These are phyloP conservation scores for Archilochus colubris DNA, from an alignment of 2,113 vertebrate species.

Conservation along the genomic window DNA sequence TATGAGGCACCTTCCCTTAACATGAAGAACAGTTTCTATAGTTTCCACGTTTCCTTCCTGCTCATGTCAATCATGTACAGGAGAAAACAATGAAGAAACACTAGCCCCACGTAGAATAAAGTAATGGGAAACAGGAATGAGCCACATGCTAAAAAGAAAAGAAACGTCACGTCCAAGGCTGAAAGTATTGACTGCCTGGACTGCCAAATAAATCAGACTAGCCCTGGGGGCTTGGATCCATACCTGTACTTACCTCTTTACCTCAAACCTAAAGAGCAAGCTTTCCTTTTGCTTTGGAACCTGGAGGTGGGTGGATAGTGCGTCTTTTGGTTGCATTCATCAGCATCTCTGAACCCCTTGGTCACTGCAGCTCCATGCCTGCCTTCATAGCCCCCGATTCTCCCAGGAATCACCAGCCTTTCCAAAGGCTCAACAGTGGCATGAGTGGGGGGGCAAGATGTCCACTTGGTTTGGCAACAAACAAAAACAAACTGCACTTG, in stretches of 20 bases:
- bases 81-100: conserved; percentile 52
- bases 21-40: conserved; percentile 21
- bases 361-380: fast-evolving
- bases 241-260: conserved; percentile 14
- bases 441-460: neutral
- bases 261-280: conserved; percentile 33
- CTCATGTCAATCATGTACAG: neutral
- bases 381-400: neutral
- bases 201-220: conserved; percentile 35
- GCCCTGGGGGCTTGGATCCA: conserved; percentile 17
- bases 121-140: neutral
- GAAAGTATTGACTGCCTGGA: neutral
- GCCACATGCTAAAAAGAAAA: conserved; percentile 2
- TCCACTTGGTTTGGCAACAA: conserved; percentile 23
- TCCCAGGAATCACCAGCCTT: neutral
- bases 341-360: neutral
- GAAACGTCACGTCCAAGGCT: neutral
- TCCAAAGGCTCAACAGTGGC: neutral
- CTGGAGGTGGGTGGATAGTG: neutral
- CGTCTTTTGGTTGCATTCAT: neutral
- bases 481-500: conserved; percentile 28
- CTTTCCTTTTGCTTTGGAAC: conserved; percentile 19
- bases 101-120: neutral
- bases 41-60: conserved; percentile 64
- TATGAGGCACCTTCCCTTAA: conserved; percentile 29